A percentile compares a stretch with the other conserved stretches of the same genome.
Evolutionary conservation across 2,113 vertebrate species (phyloP).

Genomic region (Sylvilagus bachmani): DNA sequence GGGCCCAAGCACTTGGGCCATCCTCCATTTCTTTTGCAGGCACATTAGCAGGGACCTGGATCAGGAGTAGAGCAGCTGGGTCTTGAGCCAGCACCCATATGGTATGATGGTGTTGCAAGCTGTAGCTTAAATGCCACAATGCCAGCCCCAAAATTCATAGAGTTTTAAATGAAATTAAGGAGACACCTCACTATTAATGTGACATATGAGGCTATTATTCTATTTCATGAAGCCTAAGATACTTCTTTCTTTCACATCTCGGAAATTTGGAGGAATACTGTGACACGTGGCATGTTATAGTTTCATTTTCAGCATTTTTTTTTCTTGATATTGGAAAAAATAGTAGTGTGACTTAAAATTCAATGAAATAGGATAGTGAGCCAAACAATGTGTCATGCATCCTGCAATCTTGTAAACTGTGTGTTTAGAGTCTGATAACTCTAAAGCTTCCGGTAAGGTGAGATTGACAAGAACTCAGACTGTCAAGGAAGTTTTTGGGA

Average conservation of each 20-base stretch:
- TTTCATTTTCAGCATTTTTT: conserved; percentile 38
- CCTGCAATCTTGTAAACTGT: neutral
- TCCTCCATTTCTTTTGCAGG: too few relatives aligned
- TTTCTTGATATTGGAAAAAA: neutral
- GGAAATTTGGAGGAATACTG: neutral
- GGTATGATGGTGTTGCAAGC: too few relatives aligned
- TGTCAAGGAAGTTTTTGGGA: neutral
- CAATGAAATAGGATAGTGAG: neutral
- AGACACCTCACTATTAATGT: neutral
- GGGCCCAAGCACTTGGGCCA: too few relatives aligned
- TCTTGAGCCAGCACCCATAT: too few relatives aligned
- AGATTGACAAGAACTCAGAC: neutral
- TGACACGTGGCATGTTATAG: neutral
- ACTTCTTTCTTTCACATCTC: neutral
- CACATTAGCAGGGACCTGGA: too few relatives aligned
- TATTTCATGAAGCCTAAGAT: neutral
- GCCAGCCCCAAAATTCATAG: too few relatives aligned
- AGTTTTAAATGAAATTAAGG: neutral
- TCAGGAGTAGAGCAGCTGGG: too few relatives aligned
- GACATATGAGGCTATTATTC: neutral
- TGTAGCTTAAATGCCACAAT: too few relatives aligned
- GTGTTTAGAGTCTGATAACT: conserved; percentile 4
- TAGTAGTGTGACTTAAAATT: neutral
- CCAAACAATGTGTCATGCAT: neutral
- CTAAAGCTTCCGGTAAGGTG: neutral